Percentiles rank a stretch among this genome's conserved stretches.
Evolutionary conservation across 2,797 vertebrate species (phyloP).

Genomic region (Neosilurus mollespiculum): DNA sequence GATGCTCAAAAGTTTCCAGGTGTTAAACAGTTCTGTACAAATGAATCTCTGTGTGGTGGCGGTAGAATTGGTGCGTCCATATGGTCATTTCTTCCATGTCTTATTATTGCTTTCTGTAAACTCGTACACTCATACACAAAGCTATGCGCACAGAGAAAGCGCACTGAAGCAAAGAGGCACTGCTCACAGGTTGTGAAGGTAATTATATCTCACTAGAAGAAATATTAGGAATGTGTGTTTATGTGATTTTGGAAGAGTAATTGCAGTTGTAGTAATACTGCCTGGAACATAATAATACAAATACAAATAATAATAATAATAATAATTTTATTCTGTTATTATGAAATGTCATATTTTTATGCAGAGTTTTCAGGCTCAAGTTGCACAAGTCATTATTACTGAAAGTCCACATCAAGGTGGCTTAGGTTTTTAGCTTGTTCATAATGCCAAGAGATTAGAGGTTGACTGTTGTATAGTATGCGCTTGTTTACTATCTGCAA

Average conservation of each 20-base stretch:
- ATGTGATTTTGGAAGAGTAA: not conserved
- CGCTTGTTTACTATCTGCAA: constrained; percentile 4
- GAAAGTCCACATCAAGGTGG: not conserved
- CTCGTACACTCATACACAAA: not conserved
- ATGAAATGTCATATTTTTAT: not conserved
- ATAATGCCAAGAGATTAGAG: not conserved
- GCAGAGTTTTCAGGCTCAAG: not conserved
- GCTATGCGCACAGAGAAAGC: not conserved
- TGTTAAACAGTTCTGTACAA: not conserved
- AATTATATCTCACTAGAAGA: not conserved
- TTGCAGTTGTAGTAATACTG: too few relatives aligned
- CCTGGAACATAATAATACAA: not conserved
- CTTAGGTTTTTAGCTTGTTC: not conserved
- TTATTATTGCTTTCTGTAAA: constrained; percentile 8
- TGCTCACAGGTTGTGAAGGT: not conserved
- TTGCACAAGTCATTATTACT: not conserved
- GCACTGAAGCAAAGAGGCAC: not conserved
- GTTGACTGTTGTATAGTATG: not conserved
- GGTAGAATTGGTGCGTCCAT: not conserved
- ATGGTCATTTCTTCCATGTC: not conserved
- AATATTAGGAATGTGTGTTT: not conserved
- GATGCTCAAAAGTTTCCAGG: not conserved
- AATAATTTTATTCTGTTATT: not conserved
- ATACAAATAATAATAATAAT: not conserved
- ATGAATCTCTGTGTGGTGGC: not conserved